These are phyloP conservation scores for Sebastes glaucus DNA, from an alignment of 2,797 vertebrate genomes.

Conservation along the genomic window DNA sequence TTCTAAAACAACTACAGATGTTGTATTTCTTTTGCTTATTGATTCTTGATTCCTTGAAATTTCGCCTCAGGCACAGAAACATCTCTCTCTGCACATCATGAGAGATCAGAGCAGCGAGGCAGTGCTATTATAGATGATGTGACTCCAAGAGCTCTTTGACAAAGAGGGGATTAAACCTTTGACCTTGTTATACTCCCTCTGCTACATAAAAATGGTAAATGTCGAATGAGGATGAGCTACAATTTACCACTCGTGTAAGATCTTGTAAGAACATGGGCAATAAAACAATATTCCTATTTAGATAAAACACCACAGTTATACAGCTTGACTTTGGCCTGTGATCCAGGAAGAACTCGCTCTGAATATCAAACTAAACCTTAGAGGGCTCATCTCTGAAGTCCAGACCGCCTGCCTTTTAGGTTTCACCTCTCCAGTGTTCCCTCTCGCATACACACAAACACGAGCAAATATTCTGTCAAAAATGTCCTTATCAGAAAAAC, in stretches of 20 bases:
- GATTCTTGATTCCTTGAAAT: neutral
- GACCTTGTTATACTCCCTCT: constrained; percentile 12
- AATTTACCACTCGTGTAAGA: neutral
- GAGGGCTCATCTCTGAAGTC: neutral
- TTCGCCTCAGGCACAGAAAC: neutral
- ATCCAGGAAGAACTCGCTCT: neutral
- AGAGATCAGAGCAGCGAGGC: neutral
- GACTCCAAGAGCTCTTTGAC: neutral
- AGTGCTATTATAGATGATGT: neutral
- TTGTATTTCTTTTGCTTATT: neutral
- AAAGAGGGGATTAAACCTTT: constrained; percentile 35
- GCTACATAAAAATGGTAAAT: neutral
- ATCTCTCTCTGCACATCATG: neutral
- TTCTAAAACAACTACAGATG: neutral
- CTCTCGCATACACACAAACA: neutral
- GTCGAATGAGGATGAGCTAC: neutral
- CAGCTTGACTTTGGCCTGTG: constrained; percentile 16
- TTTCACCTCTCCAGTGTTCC: neutral
- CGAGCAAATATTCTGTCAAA: neutral
- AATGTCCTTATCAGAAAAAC: neutral
- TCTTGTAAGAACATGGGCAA: neutral
- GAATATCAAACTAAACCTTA: neutral
- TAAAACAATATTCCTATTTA: constrained; percentile 9
- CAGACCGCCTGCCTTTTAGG: neutral
- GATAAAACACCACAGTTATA: neutral